Evolutionary conservation across 2,888 invertebrate species (phyloP).

Genomic region (Drosophila prolongata): DNA sequence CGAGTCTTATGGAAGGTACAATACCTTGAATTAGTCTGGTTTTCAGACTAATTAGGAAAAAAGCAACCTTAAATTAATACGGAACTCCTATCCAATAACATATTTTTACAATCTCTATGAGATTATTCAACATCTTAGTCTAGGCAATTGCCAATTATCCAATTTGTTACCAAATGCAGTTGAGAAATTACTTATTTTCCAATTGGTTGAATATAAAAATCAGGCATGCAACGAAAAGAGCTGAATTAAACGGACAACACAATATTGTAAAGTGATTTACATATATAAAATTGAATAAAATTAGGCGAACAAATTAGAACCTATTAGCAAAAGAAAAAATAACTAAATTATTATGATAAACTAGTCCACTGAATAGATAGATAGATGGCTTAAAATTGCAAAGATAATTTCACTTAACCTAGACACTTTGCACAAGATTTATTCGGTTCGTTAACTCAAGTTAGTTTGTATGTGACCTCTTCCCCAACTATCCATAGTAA

Average conservation of each 20-base stretch:
- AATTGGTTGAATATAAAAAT: not conserved
- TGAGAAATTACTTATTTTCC: not conserved
- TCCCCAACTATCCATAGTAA: constrained; percentile 1
- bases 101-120: not conserved
- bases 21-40: too few species aligned
- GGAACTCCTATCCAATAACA: too few species aligned
- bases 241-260: not conserved
- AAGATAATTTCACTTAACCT: constrained; percentile 17
- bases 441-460: constrained; percentile 12
- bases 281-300: constrained; percentile 13
- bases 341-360: constrained; percentile 1
- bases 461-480: constrained; percentile 8
- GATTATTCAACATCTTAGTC: not conserved
- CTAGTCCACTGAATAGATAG: constrained; percentile 13
- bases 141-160: not conserved
- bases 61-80: too few species aligned
- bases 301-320: not conserved
- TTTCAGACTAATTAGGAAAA: too few species aligned
- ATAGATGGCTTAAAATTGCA: not conserved
- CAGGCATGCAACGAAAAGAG: too few species aligned
- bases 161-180: too few species aligned
- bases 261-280: not conserved
- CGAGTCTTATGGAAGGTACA: not conserved
- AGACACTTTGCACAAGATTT: constrained; percentile 17
- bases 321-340: not conserved